Conservation (phyloP, 1,140 invertebrate genomes). For the Dendroctonus valens region DNA sequence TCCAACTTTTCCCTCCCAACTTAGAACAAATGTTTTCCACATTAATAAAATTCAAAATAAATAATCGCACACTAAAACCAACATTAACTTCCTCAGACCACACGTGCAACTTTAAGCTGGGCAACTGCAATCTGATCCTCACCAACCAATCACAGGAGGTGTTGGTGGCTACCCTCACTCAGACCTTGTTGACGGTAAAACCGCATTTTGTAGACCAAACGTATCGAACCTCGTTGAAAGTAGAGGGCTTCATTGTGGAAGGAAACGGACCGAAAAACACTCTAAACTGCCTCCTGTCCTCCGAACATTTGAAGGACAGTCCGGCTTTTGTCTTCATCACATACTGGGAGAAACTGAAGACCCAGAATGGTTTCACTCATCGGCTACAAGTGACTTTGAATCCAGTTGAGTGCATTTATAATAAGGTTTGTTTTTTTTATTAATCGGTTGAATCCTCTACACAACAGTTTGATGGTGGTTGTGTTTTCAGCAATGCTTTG, state of each 20-base stretch:
- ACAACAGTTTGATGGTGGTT: neutral
- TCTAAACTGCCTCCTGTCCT: slow-evolving; percentile 62
- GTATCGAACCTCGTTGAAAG: slow-evolving; percentile 41
- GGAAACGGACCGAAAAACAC: slow-evolving; percentile 73
- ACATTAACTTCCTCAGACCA: slow-evolving; percentile 57
- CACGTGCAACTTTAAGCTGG: slow-evolving; percentile 76
- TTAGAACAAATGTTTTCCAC: too few species aligned
- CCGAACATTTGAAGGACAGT: slow-evolving; percentile 54
- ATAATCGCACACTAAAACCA: too few species aligned
- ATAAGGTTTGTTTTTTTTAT: slow-evolving; percentile 70
- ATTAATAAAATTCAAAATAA: too few species aligned
- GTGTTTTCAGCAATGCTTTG: slow-evolving; percentile 65
- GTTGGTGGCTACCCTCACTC: slow-evolving; percentile 69
- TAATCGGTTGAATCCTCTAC: neutral
- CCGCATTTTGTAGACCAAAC: slow-evolving; percentile 41
- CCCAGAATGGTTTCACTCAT: slow-evolving; percentile 65
- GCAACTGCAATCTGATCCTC: slow-evolving; percentile 70
- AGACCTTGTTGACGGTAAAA: slow-evolving; percentile 50
- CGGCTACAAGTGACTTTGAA: slow-evolving; percentile 68
- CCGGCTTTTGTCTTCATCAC: slow-evolving; percentile 70
- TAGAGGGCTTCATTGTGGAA: slow-evolving; percentile 79
- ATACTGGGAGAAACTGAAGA: slow-evolving; percentile 74
- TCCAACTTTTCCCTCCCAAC: too few species aligned
- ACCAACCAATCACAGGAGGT: slow-evolving; percentile 70
- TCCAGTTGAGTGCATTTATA: slow-evolving; percentile 75